A percentile compares a stretch with the other conserved stretches of the same genome.
These are phyloP conservation scores for Anarsia innoxiella DNA, from an alignment of 2,888 invertebrate species.

Conservation along the genomic window DNA sequence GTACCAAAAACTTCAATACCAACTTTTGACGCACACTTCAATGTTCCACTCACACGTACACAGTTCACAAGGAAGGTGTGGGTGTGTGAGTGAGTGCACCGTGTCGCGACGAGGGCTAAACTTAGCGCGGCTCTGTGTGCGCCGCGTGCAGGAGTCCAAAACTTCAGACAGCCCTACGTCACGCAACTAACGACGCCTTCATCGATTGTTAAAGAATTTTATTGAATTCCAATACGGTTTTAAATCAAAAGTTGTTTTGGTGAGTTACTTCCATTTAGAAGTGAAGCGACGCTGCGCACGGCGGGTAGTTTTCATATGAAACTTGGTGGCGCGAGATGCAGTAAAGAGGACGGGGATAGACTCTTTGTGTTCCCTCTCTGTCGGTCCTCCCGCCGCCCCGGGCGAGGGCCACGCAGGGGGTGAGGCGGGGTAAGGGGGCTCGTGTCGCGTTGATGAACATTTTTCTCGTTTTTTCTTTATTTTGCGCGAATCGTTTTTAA, in stretches of 20 bases:
- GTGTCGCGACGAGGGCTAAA: slow-evolving; percentile 54
- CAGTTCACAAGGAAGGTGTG: slow-evolving; percentile 40
- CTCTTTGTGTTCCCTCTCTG: slow-evolving; percentile 29
- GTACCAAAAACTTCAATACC: slow-evolving; percentile 70
- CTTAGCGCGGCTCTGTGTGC: slow-evolving; percentile 54
- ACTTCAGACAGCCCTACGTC: slow-evolving; percentile 38
- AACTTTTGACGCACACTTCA: slow-evolving; percentile 60
- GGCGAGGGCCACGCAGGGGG: slow-evolving; percentile 39
- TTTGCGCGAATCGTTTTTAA: slow-evolving; percentile 74
- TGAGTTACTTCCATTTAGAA: slow-evolving; percentile 29
- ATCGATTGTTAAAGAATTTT: slow-evolving; percentile 5
- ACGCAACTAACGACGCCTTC: slow-evolving; percentile 21
- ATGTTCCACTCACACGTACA: slow-evolving; percentile 27
- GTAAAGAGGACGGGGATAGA: slow-evolving; percentile 39
- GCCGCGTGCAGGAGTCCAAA: slow-evolving; percentile 64
- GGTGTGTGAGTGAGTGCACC: slow-evolving; percentile 57
- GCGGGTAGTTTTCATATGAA: slow-evolving; percentile 73
- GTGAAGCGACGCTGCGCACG: slow-evolving; percentile 43
- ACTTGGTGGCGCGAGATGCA: slow-evolving; percentile 70
- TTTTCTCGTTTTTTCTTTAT: slow-evolving; percentile 73
- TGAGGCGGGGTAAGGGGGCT: slow-evolving; percentile 40
- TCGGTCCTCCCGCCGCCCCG: slow-evolving; percentile 63
- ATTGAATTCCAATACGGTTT: slow-evolving; percentile 5
- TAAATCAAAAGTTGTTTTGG: slow-evolving; percentile 1
- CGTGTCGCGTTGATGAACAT: slow-evolving; percentile 76